phyloP scores from a whole-genome alignment of 2,113 vertebrate species.

The Nansenia antarctica region DNA sequence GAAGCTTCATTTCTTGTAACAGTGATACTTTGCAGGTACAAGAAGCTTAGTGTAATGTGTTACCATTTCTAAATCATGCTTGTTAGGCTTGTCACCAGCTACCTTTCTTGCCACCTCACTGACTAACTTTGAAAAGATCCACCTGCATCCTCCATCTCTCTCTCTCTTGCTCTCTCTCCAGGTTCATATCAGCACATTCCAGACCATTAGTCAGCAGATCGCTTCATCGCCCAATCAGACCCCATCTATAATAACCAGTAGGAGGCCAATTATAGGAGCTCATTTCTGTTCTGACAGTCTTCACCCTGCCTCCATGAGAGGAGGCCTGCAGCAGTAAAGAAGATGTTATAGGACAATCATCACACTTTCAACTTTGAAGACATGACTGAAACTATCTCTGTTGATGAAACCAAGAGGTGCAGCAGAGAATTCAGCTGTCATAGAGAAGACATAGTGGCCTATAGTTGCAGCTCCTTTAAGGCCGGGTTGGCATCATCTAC shows the following conservation, averaged over 20 bases:
- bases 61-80: too few species aligned
- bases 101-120: neutral
- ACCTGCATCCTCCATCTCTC: conserved; percentile 17
- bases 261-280: conserved; percentile 55
- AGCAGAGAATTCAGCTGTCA: neutral
- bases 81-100: too few species aligned
- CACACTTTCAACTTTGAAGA: conserved; percentile 28
- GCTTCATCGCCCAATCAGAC: conserved; percentile 57
- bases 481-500: conserved; percentile 56
- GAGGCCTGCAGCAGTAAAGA: conserved; percentile 14
- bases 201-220: conserved; percentile 44
- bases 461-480: conserved; percentile 44
- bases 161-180: conserved; percentile 18
- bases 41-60: too few species aligned
- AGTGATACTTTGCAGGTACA: too few species aligned
- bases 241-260: conserved; percentile 49
- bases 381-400: conserved; percentile 10
- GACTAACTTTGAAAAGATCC: neutral
- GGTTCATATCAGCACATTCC: conserved; percentile 32
- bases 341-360: conserved; percentile 29
- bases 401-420: conserved; percentile 11
- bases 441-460: conserved; percentile 41
- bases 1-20: conserved; percentile 14
- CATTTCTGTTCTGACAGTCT: conserved; percentile 34
- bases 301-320: conserved; percentile 7